Conservation (phyloP, 2,113 vertebrate species). For the Saccopteryx bilineata region DNA sequence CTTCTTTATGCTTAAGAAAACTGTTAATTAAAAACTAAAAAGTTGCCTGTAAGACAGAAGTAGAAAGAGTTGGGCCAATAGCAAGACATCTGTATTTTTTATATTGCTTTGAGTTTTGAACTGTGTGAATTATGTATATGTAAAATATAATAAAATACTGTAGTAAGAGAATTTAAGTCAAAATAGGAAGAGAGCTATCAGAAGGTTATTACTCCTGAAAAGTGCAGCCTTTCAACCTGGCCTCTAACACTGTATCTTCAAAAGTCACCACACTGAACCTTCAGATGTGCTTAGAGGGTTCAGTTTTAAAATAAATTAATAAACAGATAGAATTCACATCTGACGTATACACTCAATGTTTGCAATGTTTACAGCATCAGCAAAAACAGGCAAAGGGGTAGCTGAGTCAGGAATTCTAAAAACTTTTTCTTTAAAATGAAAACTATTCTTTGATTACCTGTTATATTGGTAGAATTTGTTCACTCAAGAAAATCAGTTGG, state of each 20-base stretch:
- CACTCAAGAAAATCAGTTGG: conserved; percentile 3
- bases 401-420: not conserved
- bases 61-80: not conserved
- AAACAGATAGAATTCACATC: not conserved
- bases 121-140: not conserved
- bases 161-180: conserved; percentile 50
- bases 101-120: conserved; percentile 50
- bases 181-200: not conserved
- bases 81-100: not conserved
- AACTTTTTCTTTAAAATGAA: not conserved
- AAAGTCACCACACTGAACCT: not conserved
- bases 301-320: not conserved
- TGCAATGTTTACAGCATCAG: not conserved
- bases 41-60: not conserved
- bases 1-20: conserved; percentile 49
- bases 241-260: not conserved
- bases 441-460: not conserved
- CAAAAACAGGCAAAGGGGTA: not conserved
- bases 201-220: not conserved
- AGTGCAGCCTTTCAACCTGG: not conserved
- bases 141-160: not conserved
- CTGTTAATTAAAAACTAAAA: not conserved
- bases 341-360: not conserved
- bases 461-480: conserved; percentile 32
- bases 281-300: not conserved